These are phyloP conservation scores for Helogale parvula DNA, from an alignment of 2,113 vertebrate genomes.

Conservation along the genomic window DNA sequence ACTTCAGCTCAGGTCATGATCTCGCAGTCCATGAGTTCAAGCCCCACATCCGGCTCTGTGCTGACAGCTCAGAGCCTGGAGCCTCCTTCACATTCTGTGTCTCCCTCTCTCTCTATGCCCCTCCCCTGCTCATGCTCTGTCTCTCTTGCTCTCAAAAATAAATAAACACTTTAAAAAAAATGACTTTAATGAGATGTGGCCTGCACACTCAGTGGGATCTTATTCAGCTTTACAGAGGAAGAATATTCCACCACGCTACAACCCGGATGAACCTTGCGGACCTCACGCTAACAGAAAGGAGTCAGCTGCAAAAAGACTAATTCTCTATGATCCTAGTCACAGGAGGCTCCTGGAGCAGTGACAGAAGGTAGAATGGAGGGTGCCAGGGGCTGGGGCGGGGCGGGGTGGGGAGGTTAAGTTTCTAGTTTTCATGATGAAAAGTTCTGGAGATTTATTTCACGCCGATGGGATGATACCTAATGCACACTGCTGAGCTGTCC, in stretches of 20 bases:
- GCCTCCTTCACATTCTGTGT: no score
- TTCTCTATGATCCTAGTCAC: neutral
- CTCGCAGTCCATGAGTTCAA: no score
- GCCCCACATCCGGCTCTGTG: no score
- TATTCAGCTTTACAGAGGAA: neutral
- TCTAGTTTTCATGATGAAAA: neutral
- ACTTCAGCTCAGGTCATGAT: no score
- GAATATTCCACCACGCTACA: neutral
- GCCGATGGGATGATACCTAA: accelerated
- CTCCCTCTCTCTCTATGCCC: no score
- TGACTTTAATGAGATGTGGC: neutral
- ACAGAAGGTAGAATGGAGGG: neutral
- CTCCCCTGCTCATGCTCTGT: no score
- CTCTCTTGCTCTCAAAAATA: no score
- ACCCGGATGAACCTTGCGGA: neutral
- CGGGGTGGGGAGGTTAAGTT: neutral
- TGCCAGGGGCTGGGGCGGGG: neutral
- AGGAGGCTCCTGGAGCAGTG: neutral
- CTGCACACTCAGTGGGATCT: accelerated
- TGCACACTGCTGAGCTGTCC: no score
- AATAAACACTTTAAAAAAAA: no score
- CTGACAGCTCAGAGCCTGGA: no score
- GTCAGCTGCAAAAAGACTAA: neutral
- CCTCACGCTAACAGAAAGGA: neutral
- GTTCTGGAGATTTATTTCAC: accelerated